Conservation (phyloP, 2,113 vertebrate species). For the Muntiacus reevesi region DNA sequence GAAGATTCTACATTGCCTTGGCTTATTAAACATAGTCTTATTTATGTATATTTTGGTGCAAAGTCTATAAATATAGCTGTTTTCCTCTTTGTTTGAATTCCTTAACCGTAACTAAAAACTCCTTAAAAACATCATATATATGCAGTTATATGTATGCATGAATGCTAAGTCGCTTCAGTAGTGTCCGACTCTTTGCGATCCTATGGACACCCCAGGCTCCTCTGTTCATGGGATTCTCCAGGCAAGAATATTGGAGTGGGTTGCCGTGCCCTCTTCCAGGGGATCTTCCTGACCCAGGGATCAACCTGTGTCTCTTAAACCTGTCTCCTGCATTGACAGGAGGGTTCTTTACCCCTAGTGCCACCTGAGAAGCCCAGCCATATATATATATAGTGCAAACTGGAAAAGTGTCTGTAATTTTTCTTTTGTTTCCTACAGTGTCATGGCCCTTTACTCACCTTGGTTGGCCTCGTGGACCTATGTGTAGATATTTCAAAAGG, state of each 20-base stretch:
- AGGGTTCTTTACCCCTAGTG: background rate
- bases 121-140: background rate
- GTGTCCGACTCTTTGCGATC: fast-evolving
- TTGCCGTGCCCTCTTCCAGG: background rate
- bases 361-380: background rate
- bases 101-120: background rate
- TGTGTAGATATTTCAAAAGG: slow-evolving; percentile 84
- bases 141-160: background rate
- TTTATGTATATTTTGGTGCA: background rate
- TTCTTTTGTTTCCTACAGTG: slow-evolving; percentile 72
- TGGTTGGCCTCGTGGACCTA: slow-evolving; percentile 80
- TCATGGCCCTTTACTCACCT: slow-evolving; percentile 71
- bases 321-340: background rate
- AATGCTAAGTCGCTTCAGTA: background rate
- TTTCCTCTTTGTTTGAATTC: slow-evolving; percentile 7
- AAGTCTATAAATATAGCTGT: background rate
- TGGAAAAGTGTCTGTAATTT: background rate
- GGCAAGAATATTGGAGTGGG: background rate
- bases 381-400: background rate
- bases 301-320: background rate
- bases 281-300: background rate
- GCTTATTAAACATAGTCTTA: background rate
- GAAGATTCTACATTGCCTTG: background rate
- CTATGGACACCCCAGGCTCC: background rate
- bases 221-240: background rate